phyloP scores from a whole-genome alignment of 2,888 invertebrate species.

The Amphipoea oculea region DNA sequence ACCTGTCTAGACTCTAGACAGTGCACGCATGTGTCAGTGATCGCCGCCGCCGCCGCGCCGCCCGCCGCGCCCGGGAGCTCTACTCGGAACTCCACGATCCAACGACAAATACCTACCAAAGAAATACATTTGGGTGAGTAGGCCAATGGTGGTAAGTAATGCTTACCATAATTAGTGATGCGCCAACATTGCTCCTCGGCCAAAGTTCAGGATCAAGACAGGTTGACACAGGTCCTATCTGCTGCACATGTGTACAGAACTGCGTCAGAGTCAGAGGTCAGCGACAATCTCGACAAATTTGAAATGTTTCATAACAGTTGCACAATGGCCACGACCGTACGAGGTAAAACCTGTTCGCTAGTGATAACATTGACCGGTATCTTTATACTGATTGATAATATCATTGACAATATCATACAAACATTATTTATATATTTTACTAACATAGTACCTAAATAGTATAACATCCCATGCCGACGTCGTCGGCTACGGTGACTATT shows the following conservation, averaged over 20 bases:
- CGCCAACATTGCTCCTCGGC: not conserved
- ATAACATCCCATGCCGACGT: not conserved
- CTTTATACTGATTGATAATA: too few relatives aligned
- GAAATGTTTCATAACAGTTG: constrained; percentile 1
- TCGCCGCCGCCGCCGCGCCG: too few relatives aligned
- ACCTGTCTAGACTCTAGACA: not conserved
- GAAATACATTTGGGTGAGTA: too few relatives aligned
- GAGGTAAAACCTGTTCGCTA: not conserved
- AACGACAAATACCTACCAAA: not conserved
- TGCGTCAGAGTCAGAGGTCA: not conserved
- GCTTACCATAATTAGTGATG: not conserved
- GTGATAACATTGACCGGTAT: not conserved
- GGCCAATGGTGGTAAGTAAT: not conserved
- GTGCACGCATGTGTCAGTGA: not conserved
- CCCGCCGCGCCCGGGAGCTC: not conserved
- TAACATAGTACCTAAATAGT: not conserved
- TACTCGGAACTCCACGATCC: not conserved
- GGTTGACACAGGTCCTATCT: too few relatives aligned
- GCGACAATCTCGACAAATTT: constrained; percentile 3
- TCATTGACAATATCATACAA: not conserved
- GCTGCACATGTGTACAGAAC: not conserved
- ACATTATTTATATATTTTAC: not conserved
- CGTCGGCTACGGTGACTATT: not conserved
- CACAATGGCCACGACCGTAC: not conserved
- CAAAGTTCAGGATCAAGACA: not conserved